Evolutionary conservation across 2,113 vertebrate species (phyloP).

Genomic region (Pontoporia blainvillei): DNA sequence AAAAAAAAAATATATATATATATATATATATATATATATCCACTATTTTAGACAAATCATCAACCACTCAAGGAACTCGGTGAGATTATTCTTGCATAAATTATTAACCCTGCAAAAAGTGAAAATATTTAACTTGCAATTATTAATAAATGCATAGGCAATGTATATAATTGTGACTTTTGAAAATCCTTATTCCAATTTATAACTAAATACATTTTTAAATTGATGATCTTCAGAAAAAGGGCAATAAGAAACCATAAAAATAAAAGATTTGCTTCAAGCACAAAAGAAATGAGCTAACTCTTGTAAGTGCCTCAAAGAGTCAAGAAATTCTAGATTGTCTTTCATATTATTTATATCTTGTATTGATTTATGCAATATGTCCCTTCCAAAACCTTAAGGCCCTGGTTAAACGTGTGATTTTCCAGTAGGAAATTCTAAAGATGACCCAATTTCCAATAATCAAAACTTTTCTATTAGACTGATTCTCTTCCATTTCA

Average conservation of each 20-base stretch:
- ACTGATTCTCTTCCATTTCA: background rate
- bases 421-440: conserved; percentile 31
- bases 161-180: conserved; percentile 5
- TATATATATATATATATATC: background rate
- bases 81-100: conserved; percentile 49
- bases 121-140: conserved; percentile 36
- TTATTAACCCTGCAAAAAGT: background rate
- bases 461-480: conserved; percentile 47
- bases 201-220: conserved; percentile 41
- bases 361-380: conserved; percentile 35
- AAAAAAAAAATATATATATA: background rate
- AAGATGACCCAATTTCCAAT: conserved; percentile 44
- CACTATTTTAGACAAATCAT: conserved; percentile 56
- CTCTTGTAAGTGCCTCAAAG: conserved; percentile 6
- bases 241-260: conserved; percentile 12
- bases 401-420: background rate
- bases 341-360: conserved; percentile 31
- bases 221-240: conserved; percentile 45
- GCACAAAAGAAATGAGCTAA: conserved; percentile 52
- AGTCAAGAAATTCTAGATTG: conserved; percentile 8
- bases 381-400: conserved; percentile 30
- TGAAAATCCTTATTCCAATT: background rate
- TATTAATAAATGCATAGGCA: conserved; percentile 8
- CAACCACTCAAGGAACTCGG: conserved; percentile 25
- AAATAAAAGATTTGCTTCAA: conserved; percentile 51